These are phyloP conservation scores for Elymnias hypermnestra DNA, from an alignment of 1,140 invertebrate genomes.

Conservation along the genomic window DNA sequence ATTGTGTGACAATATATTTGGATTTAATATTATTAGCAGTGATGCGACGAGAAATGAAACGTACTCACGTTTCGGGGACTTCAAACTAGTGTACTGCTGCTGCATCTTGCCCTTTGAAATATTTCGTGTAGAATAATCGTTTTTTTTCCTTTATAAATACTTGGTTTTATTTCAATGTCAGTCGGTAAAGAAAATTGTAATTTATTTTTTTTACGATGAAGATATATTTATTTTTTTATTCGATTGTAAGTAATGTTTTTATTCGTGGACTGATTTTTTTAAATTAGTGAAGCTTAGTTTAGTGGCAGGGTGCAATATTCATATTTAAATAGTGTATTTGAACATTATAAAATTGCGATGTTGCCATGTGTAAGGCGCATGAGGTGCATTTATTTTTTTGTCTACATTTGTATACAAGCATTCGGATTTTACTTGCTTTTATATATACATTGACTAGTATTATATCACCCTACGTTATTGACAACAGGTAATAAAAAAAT, in stretches of 20 bases:
- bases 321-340: conserved; percentile 36
- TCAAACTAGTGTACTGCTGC: conserved; percentile 6
- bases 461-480: conserved; percentile 50
- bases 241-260: conserved; percentile 25
- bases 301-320: conserved; percentile 28
- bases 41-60: conserved; percentile 13
- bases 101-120: conserved; percentile 21
- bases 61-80: too few species aligned
- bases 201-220: conserved; percentile 31
- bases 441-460: conserved; percentile 55
- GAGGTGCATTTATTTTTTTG: conserved; percentile 63
- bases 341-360: conserved; percentile 48
- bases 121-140: conserved; percentile 19
- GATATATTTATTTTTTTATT: conserved; percentile 43
- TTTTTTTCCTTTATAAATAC: conserved; percentile 18
- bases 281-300: conserved; percentile 13
- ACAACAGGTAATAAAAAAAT: conserved; percentile 56
- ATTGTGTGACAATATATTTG: conserved; percentile 27
- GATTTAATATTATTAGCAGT: conserved; percentile 15
- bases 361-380: conserved; percentile 59
- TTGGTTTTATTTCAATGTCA: conserved; percentile 16
- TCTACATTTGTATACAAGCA: conserved; percentile 50
- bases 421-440: conserved; percentile 56
- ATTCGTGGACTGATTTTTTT: conserved; percentile 13
- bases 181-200: conserved; percentile 14